These are phyloP conservation scores for Platichthys stellatus DNA, from an alignment of 2,113 vertebrate species.

Conservation along the genomic window DNA sequence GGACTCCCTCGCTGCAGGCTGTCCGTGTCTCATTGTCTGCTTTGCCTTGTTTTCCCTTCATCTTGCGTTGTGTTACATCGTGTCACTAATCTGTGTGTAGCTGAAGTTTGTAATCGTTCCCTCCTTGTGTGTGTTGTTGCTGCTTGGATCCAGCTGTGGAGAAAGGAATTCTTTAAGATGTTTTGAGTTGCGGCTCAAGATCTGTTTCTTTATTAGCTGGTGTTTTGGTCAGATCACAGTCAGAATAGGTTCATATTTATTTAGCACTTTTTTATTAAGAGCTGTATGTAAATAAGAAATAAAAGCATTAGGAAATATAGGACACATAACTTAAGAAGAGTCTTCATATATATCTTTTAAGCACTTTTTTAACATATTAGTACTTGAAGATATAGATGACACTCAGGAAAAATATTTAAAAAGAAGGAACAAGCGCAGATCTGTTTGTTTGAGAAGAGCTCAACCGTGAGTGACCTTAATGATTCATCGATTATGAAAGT, in stretches of 20 bases:
- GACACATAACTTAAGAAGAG: not conserved
- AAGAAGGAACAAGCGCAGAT: no score
- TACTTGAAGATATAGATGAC: no score
- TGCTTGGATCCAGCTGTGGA: not conserved
- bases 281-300: not conserved
- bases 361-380: no score
- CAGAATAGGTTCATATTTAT: not conserved
- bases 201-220: not conserved
- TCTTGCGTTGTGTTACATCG: not conserved
- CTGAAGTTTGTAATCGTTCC: not conserved
- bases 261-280: no score
- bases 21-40: constrained; percentile 25
- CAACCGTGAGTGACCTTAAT: not conserved
- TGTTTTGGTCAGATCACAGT: not conserved
- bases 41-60: not conserved
- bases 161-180: not conserved
- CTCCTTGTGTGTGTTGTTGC: not conserved
- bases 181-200: not conserved
- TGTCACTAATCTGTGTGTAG: not conserved
- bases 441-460: no score
- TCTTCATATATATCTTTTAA: no score
- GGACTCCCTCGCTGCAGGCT: constrained; percentile 6
- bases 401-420: no score
- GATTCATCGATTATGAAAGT: not conserved
- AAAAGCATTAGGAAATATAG: no score